Conservation (phyloP, 2,888 invertebrate genomes). For the Lasius platythorax region DNA sequence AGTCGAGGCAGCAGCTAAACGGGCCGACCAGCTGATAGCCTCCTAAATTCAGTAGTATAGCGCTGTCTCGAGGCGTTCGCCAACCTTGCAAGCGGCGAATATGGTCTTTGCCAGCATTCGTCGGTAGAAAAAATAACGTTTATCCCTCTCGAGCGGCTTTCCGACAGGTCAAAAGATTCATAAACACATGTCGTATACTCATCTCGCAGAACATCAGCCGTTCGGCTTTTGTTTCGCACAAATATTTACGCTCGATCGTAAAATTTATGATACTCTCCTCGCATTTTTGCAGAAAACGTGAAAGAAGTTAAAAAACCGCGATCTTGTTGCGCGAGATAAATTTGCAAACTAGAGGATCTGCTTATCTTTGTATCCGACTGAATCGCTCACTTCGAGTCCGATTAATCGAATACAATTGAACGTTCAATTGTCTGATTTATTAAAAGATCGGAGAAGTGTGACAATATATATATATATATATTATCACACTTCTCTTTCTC, state of each 20-base stretch:
- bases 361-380: conserved; percentile 3
- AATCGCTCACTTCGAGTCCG: not conserved
- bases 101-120: conserved; percentile 42
- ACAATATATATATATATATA: no score
- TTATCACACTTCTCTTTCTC: no score
- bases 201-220: conserved; percentile 9
- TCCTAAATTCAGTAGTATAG: conserved; percentile 38
- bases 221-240: conserved; percentile 3
- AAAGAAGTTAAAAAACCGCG: not conserved
- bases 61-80: conserved; percentile 24
- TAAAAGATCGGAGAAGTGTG: conserved; percentile 18
- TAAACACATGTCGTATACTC: conserved; percentile 6
- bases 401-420: conserved; percentile 35
- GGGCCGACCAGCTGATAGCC: not conserved
- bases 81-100: conserved; percentile 30
- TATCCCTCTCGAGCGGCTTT: not conserved
- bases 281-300: not conserved
- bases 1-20: conserved; percentile 3
- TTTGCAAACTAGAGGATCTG: not conserved
- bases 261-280: conserved; percentile 1
- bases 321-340: not conserved
- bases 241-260: not conserved
- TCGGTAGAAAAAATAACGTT: conserved; percentile 25
- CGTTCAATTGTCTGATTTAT: conserved; percentile 5
- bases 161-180: not conserved